phyloP scores from a whole-genome alignment of 2,888 invertebrate genomes.

The Synergus umbraculus region DNA sequence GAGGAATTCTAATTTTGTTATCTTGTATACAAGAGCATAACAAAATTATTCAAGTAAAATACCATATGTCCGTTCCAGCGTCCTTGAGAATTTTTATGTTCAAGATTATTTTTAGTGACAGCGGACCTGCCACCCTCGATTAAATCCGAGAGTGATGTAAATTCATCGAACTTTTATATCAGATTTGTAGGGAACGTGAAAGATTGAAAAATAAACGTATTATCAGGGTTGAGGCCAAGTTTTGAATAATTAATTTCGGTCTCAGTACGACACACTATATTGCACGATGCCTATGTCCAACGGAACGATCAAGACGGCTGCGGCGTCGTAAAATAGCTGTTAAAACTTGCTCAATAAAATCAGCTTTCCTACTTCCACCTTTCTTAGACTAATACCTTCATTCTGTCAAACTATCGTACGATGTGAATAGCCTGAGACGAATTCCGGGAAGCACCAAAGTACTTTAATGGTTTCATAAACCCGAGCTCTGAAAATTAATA shows the following conservation, averaged over 20 bases:
- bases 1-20: too few relatives aligned
- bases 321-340: conserved; percentile 62
- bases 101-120: neutral
- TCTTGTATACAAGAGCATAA: too few relatives aligned
- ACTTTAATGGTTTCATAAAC: conserved; percentile 21
- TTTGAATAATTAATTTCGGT: conserved; percentile 5
- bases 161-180: neutral
- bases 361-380: neutral
- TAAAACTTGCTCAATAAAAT: conserved; percentile 62
- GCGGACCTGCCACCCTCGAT: neutral
- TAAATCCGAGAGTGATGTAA: neutral
- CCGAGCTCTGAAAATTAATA: neutral
- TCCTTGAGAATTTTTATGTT: neutral
- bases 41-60: neutral
- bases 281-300: conserved; percentile 53
- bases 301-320: conserved; percentile 57
- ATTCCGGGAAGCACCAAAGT: neutral
- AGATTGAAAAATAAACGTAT: neutral
- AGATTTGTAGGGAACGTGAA: neutral
- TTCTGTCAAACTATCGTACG: neutral
- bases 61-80: neutral
- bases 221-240: neutral
- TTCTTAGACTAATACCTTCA: conserved; percentile 16
- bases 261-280: neutral
- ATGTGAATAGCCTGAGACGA: conserved; percentile 7